Percentiles rank a stretch among this genome's conserved stretches.
Conservation (phyloP, 2,797 vertebrate genomes). For the Cuniculus paca region DNA sequence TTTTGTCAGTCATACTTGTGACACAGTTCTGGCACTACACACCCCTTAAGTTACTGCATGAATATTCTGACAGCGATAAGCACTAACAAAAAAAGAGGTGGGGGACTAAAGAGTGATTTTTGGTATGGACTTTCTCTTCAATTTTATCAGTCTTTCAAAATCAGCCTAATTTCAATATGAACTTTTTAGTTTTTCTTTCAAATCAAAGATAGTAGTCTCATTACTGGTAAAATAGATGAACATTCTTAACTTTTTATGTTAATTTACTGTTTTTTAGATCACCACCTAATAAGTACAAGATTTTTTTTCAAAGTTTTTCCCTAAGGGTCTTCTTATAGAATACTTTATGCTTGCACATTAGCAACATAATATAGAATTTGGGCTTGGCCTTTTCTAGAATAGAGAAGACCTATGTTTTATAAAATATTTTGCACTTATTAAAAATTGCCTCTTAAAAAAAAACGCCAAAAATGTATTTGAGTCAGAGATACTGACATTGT, state of each 20-base stretch:
- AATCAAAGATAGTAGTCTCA: slow-evolving; percentile 17
- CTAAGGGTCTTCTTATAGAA: neutral
- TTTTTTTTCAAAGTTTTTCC: neutral
- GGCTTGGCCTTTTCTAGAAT: slow-evolving; percentile 10
- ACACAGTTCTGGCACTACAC: neutral
- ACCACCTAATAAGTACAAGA: neutral
- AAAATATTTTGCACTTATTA: slow-evolving; percentile 54
- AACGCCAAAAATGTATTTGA: slow-evolving; percentile 53
- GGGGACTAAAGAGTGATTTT: neutral
- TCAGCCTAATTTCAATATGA: neutral
- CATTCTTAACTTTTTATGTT: slow-evolving; percentile 38
- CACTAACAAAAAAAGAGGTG: neutral
- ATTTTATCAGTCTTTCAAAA: slow-evolving; percentile 21
- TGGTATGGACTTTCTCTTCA: neutral
- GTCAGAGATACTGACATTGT: neutral
- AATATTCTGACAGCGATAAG: neutral
- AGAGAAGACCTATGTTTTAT: slow-evolving; percentile 33
- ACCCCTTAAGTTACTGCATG: neutral
- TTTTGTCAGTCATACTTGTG: neutral
- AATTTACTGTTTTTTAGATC: slow-evolving; percentile 47
- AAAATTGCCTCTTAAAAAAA: slow-evolving; percentile 40
- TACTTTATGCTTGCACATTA: slow-evolving; percentile 24
- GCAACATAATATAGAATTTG: slow-evolving; percentile 38
- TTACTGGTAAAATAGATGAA: slow-evolving; percentile 26
- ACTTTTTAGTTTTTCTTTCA: slow-evolving; percentile 35